These are phyloP conservation scores for Chionomys nivalis DNA, from an alignment of 2,113 vertebrate species.

Conservation along the genomic window DNA sequence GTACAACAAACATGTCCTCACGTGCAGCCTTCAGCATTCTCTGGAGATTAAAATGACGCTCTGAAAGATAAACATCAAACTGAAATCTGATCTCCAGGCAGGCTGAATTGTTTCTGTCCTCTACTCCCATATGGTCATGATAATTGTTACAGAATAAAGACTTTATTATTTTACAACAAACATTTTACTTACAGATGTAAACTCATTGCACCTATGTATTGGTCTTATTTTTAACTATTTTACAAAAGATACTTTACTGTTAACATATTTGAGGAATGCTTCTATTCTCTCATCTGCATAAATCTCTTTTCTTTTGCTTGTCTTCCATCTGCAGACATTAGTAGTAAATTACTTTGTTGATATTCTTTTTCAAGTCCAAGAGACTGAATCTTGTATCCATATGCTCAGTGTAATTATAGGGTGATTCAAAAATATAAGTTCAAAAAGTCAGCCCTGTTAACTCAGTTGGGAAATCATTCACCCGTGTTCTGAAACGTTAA, in stretches of 20 bases:
- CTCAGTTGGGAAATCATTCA: neutral
- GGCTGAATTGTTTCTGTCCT: constrained; percentile 52
- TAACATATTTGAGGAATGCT: constrained; percentile 23
- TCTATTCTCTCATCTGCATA: neutral
- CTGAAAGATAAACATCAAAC: constrained; percentile 51
- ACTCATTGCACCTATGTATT: neutral
- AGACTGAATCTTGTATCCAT: neutral
- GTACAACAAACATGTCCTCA: constrained; percentile 20
- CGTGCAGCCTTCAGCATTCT: constrained; percentile 13
- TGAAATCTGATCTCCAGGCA: constrained; percentile 51
- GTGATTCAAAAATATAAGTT: constrained; percentile 9
- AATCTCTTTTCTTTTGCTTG: neutral
- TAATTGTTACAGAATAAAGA: constrained; percentile 55
- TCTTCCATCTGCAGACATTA: neutral
- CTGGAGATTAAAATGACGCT: constrained; percentile 46
- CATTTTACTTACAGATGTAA: constrained; percentile 31
- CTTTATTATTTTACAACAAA: constrained; percentile 54
- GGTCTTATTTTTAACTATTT: neutral
- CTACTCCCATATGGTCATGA: constrained; percentile 8
- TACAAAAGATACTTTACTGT: constrained; percentile 19
- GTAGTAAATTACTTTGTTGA: neutral
- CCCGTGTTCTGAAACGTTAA: neutral
- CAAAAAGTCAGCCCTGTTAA: neutral
- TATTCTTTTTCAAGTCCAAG: neutral
- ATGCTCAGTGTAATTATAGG: neutral